Percentiles rank a stretch among this genome's conserved stretches.
Evolutionary conservation across 2,888 invertebrate genomes (phyloP).

Genomic region (Acanthosepion esculentum): DNA sequence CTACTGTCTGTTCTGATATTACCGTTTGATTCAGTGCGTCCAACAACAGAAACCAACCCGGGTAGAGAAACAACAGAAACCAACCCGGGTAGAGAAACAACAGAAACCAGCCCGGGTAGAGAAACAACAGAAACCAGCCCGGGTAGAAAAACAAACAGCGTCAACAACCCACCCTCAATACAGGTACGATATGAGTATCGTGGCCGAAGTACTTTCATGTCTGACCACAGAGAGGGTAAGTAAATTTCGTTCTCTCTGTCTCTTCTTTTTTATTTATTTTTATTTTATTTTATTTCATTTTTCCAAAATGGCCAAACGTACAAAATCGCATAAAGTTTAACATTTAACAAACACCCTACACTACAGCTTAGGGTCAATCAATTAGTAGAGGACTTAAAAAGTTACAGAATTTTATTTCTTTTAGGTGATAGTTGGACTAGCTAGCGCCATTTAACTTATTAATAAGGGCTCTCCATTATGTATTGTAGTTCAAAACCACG

Average conservation of each 20-base stretch:
- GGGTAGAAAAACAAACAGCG: not conserved
- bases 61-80: not conserved
- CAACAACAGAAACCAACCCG: not conserved
- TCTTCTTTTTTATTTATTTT: too few species aligned
- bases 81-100: not conserved
- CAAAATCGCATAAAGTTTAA: too few species aligned
- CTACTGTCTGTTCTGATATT: not conserved
- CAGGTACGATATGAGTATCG: not conserved
- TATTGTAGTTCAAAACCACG: too few species aligned
- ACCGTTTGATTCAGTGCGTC: not conserved
- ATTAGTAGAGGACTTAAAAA: too few species aligned
- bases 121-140: not conserved
- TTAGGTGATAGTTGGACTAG: too few species aligned
- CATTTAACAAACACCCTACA: too few species aligned
- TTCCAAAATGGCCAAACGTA: too few species aligned
- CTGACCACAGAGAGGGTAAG: not conserved
- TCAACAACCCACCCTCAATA: not conserved
- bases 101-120: not conserved
- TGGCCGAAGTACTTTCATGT: not conserved
- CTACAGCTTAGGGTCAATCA: too few species aligned
- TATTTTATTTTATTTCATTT: too few species aligned
- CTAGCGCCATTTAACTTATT: too few species aligned
- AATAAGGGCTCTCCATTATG: too few species aligned
- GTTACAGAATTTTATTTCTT: too few species aligned
- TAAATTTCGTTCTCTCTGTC: not conserved